Conservation (phyloP, 2,797 vertebrate species). For the Phrynocephalus guinanensis region DNA sequence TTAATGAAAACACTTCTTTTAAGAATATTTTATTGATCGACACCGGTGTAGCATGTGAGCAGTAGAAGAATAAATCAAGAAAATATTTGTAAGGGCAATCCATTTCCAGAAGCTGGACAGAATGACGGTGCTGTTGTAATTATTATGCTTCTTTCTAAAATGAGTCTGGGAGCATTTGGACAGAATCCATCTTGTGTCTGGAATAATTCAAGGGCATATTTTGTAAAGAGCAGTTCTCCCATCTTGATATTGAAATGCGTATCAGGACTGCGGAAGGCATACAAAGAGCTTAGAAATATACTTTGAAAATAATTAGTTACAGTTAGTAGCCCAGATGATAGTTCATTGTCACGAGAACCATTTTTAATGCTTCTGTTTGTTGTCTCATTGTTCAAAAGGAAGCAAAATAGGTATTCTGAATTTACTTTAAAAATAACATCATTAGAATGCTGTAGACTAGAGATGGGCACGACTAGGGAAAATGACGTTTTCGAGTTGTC, state of each 20-base stretch:
- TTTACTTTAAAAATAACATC: background rate
- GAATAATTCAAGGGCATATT: background rate
- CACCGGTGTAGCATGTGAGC: background rate
- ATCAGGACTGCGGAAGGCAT: background rate
- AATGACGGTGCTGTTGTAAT: background rate
- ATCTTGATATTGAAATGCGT: background rate
- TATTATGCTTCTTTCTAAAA: constrained; percentile 5
- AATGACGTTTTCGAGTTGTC: no score
- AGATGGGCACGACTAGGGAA: no score
- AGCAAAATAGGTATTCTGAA: background rate
- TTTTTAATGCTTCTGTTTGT: no score
- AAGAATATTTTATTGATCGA: constrained; percentile 6
- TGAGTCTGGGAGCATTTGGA: constrained; percentile 2
- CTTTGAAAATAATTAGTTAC: no score
- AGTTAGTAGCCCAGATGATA: no score
- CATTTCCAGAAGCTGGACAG: background rate
- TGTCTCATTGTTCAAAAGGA: background rate
- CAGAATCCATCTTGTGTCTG: background rate
- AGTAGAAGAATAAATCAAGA: constrained; percentile 6
- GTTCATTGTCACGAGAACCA: no score
- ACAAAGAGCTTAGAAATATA: no score
- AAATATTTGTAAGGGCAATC: background rate
- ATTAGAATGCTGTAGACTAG: background rate
- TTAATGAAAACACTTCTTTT: background rate
- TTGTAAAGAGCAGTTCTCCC: constrained; percentile 5